A percentile compares a stretch with the other conserved stretches of the same genome.
phyloP scores from a whole-genome alignment of 2,888 invertebrate genomes.

The Leucophenga montana region DNA sequence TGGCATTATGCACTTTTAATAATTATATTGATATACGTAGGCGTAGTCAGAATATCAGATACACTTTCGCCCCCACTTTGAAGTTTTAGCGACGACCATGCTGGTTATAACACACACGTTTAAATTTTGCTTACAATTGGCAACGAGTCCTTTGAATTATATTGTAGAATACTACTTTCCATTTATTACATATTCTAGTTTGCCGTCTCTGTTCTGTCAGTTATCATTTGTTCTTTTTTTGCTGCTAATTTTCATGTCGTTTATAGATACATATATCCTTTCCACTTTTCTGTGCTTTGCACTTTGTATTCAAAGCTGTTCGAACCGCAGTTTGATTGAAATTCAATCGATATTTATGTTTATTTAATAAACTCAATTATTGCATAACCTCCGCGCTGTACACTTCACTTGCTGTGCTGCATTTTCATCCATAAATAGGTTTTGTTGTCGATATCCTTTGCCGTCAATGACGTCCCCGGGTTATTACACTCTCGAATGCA shows the following conservation, averaged over 20 bases:
- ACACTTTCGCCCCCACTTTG: too few species aligned
- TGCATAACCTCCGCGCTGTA: neutral
- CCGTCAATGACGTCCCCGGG: constrained; percentile 24
- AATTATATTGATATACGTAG: neutral
- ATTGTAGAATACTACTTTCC: too few species aligned
- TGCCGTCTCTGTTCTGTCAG: neutral
- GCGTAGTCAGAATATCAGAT: too few species aligned
- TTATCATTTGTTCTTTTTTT: neutral
- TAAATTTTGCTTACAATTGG: too few species aligned
- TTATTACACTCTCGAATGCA: constrained; percentile 46
- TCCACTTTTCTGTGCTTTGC: neutral
- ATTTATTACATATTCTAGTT: neutral
- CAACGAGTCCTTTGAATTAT: neutral
- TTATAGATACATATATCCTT: neutral
- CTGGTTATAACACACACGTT: too few species aligned
- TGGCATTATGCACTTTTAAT: constrained; percentile 3
- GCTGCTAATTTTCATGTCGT: constrained; percentile 6
- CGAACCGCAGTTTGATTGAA: constrained; percentile 18
- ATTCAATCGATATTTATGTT: constrained; percentile 63
- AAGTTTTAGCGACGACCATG: too few species aligned
- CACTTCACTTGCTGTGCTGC: too few species aligned
- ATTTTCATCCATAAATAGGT: too few species aligned
- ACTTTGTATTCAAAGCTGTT: neutral
- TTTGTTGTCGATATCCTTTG: too few species aligned
- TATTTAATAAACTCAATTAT: constrained; percentile 63